Evolutionary conservation across 53 echinoderm and acorn worm species (phyloP).

Genomic region (Echinometra lucunter): DNA sequence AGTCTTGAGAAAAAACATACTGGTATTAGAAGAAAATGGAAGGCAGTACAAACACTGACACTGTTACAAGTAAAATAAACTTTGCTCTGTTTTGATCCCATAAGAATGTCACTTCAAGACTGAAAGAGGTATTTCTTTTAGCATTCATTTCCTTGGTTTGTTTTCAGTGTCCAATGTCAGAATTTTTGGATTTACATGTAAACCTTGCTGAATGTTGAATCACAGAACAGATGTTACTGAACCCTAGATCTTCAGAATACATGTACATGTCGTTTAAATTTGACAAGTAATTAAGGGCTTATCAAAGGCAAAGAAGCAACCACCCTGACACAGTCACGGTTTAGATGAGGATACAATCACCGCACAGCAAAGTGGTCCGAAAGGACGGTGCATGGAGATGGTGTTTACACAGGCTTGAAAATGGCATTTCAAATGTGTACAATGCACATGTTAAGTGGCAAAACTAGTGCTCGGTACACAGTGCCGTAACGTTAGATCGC

Average conservation of each 20-base stretch:
- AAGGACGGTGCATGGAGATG: neutral
- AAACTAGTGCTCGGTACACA: slow-evolving; percentile 63
- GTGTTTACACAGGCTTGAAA: slow-evolving; percentile 49
- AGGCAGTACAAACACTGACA: no score
- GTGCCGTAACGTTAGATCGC: slow-evolving; percentile 43
- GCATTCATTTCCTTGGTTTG: no score
- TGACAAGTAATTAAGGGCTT: neutral
- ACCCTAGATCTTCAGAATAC: no score
- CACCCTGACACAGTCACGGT: neutral
- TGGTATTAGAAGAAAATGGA: neutral
- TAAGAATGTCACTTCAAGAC: neutral
- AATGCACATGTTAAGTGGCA: slow-evolving; percentile 62
- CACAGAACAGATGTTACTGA: no score
- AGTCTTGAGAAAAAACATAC: neutral
- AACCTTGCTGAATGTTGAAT: no score
- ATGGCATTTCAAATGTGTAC: slow-evolving; percentile 68
- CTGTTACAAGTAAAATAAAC: no score
- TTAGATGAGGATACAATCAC: slow-evolving; percentile 14
- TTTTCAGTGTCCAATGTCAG: no score
- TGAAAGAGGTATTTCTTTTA: neutral
- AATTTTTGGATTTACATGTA: no score
- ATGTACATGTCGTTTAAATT: neutral
- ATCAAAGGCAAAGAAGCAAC: neutral
- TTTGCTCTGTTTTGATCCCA: no score
- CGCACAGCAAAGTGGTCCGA: slow-evolving; percentile 5